Conservation (phyloP, 37 sponge, comb jelly and placozoan species). For the Corticium candelabrum region DNA sequence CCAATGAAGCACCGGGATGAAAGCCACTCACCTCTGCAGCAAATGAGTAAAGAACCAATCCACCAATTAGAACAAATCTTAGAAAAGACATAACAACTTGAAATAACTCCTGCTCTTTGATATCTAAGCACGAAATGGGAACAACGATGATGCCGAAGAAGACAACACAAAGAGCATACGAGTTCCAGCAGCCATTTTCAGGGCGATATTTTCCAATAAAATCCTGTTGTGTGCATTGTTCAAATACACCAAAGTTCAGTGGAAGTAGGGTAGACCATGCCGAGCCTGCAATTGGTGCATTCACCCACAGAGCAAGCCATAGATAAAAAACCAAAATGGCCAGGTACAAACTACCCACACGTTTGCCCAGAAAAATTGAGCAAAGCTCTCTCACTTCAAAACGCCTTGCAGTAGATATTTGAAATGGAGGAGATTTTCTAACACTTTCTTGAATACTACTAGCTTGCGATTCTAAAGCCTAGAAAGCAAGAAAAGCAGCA, state of each 20-base stretch:
- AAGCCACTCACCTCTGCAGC: not conserved
- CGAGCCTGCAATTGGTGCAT: not conserved
- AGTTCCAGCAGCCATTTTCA: not conserved
- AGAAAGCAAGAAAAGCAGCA: no score
- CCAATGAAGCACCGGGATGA: no score
- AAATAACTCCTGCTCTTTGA: not conserved
- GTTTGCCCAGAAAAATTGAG: not conserved
- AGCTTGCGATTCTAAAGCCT: no score
- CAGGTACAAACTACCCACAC: not conserved
- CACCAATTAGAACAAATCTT: not conserved
- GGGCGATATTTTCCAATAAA: no score
- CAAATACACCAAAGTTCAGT: not conserved
- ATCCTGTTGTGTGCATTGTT: no score
- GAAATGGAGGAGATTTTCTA: no score
- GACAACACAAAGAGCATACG: not conserved
- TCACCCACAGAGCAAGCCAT: not conserved
- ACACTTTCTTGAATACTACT: no score
- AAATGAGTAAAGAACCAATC: not conserved
- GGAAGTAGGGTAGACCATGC: not conserved
- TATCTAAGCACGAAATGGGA: not conserved
- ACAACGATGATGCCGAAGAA: not conserved
- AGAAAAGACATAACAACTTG: not conserved
- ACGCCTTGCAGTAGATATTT: not conserved
- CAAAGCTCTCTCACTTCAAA: not conserved
- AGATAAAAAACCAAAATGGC: not conserved